Evolutionary conservation across 2,797 vertebrate genomes (phyloP).

Genomic region (Arrhamphus sclerolepis): DNA sequence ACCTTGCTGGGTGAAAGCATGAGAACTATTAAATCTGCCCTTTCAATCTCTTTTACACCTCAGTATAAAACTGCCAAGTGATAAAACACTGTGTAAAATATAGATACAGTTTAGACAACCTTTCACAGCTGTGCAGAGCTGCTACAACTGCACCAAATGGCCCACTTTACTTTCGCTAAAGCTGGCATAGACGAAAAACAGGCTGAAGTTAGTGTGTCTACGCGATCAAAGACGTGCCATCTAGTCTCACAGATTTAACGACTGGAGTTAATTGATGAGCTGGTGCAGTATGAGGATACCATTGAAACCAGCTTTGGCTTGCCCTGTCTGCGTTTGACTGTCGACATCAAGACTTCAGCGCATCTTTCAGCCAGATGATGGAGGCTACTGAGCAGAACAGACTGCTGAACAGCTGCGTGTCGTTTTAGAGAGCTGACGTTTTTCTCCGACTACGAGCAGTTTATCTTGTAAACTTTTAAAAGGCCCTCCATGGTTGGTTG

Average conservation of each 20-base stretch:
- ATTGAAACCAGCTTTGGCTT: slow-evolving; percentile 30
- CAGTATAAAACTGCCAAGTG: too few species aligned
- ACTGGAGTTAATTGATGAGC: slow-evolving; percentile 20
- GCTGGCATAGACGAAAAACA: neutral
- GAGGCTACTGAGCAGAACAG: slow-evolving; percentile 17
- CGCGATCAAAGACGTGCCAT: slow-evolving; percentile 27
- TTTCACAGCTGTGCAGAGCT: neutral
- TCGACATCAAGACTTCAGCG: slow-evolving; percentile 28
- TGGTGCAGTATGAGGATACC: slow-evolving; percentile 15
- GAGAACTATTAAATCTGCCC: too few species aligned
- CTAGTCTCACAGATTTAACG: slow-evolving; percentile 24
- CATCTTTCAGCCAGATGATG: slow-evolving; percentile 73
- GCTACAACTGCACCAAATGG: neutral
- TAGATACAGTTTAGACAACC: neutral
- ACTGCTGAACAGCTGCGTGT: slow-evolving; percentile 44
- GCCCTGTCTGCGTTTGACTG: slow-evolving; percentile 28
- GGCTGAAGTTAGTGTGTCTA: slow-evolving; percentile 1
- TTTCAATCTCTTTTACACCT: too few species aligned
- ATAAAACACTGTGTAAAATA: slow-evolving; percentile 2
- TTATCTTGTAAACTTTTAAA: slow-evolving; percentile 52
- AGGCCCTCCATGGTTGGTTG: slow-evolving; percentile 34
- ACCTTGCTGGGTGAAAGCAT: neutral
- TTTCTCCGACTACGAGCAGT: slow-evolving; percentile 40
- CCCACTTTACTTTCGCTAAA: slow-evolving; percentile 32
- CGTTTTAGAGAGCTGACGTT: slow-evolving; percentile 46